These are phyloP conservation scores for Myathropa florea DNA, from an alignment of 2,888 invertebrate genomes.

Conservation along the genomic window DNA sequence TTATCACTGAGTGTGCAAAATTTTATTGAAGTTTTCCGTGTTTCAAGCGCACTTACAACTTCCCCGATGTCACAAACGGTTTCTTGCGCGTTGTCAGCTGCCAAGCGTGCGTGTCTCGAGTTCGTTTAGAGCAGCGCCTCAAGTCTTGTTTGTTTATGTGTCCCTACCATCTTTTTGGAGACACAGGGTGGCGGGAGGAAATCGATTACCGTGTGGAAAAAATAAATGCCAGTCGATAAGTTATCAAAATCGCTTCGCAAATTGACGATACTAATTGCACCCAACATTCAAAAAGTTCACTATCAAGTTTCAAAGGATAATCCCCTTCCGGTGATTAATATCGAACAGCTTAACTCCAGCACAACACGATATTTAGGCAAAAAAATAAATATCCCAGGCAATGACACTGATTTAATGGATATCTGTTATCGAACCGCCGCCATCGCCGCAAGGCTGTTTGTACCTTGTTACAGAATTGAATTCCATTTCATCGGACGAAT, in stretches of 20 bases:
- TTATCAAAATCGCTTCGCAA: not conserved
- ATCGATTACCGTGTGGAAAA: too few species aligned
- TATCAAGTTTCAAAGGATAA: not conserved
- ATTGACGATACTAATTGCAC: not conserved
- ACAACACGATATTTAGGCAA: not conserved
- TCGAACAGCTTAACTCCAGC: not conserved
- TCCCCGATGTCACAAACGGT: not conserved
- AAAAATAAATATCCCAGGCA: not conserved
- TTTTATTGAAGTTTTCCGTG: not conserved
- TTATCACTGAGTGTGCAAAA: not conserved
- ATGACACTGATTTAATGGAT: not conserved
- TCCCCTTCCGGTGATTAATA: not conserved
- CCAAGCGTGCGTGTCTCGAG: not conserved
- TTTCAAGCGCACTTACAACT: not conserved
- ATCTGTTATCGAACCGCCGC: not conserved
- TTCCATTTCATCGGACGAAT: not conserved
- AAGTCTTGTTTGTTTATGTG: too few species aligned
- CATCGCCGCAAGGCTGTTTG: not conserved
- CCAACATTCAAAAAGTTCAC: not conserved
- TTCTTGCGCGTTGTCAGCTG: not conserved
- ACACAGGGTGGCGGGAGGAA: too few species aligned
- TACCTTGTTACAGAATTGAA: not conserved
- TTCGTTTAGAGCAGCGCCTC: not conserved
- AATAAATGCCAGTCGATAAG: too few species aligned
- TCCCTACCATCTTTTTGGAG: not conserved